Evolutionary conservation across 2,113 vertebrate species (phyloP), one percentile per base, ranked within the genome.

Genomic region (Pseudorhombus dupliciocellatus): DNA sequence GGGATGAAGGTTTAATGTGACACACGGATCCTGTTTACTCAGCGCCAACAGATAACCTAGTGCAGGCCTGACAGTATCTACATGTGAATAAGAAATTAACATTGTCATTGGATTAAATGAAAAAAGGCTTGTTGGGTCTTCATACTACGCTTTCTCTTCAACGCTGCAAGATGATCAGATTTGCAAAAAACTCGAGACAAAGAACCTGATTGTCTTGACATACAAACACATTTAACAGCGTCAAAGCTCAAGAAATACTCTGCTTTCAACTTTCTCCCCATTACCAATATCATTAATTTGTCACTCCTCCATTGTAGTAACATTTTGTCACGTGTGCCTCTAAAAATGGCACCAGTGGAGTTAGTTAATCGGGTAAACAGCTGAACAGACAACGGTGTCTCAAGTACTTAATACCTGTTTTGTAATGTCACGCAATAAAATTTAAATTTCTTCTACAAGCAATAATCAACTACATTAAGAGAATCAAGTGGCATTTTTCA

Each of bases 181-280:
- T 37, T 66, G 12, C 60, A 72, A 18, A 48, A 30, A 60, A 48
- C 28, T 57, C 28, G 26, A 79, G n/a, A 81, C 54, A 62, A 66
- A 75, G 55, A 81, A 67, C 31, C 60, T 70, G 83, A 87, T 84
- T 87, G 87, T 89, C 83, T 14, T 12, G 14, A n/a, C 18, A 51
- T 9, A 50, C 16, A 24, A 46, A 56, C 69, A 56, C n/a, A 1
- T 62, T 22, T 1, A 66, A 65, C 59, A 37, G 31, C 40, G 50
- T 57, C 58, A 73, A 51, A 62, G 20, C 26, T 52, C 4, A 16
- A 18, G 52, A 66, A 25, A 52, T 18, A 48, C 4, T 68, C 12
- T 67, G 21, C 26, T 31, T 53, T 51, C 16, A 40, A 10, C 48
- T 28, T 40, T 69, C 10, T 30, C 2, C 58, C 25, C 42, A 65